phyloP scores from a whole-genome alignment of 2,888 invertebrate genomes.

The Anoncus sp. region DNA sequence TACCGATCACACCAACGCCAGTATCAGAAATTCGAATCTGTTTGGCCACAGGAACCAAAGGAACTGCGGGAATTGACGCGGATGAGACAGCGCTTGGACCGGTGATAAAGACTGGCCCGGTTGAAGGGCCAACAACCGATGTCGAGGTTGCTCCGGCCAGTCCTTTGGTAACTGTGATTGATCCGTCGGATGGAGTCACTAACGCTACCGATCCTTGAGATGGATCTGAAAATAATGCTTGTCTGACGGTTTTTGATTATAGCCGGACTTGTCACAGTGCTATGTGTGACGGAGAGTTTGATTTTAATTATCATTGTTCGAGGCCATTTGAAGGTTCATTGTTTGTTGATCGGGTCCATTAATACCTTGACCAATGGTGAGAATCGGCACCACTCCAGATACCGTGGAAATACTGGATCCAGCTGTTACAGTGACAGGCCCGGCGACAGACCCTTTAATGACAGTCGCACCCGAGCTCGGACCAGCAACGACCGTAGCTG shows the following conservation, averaged over 20 bases:
- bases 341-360: not conserved
- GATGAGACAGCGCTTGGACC: slow-evolving; percentile 59
- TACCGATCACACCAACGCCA: slow-evolving; percentile 54
- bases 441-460: slow-evolving; percentile 54
- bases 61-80: slow-evolving; percentile 21
- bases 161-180: slow-evolving; percentile 67
- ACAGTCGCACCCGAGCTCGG: slow-evolving; percentile 46
- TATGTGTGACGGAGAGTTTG: not conserved
- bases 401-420: slow-evolving; percentile 23
- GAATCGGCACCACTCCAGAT: not conserved
- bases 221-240: slow-evolving; percentile 42
- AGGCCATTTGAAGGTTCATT: not conserved
- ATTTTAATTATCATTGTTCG: not conserved
- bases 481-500: slow-evolving; percentile 43
- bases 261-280: no score
- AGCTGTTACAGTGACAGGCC: slow-evolving; percentile 44
- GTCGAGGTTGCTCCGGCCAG: slow-evolving; percentile 42
- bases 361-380: slow-evolving; percentile 7
- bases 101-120: slow-evolving; percentile 60
- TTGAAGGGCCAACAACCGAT: slow-evolving; percentile 64
- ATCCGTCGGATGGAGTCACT: slow-evolving; percentile 67
- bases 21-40: slow-evolving; percentile 19
- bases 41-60: slow-evolving; percentile 46
- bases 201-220: slow-evolving; percentile 53
- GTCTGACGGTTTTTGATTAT: not conserved